These are phyloP conservation scores for Torymus aiolomorphi DNA, from an alignment of 2,888 invertebrate genomes.

Conservation along the genomic window DNA sequence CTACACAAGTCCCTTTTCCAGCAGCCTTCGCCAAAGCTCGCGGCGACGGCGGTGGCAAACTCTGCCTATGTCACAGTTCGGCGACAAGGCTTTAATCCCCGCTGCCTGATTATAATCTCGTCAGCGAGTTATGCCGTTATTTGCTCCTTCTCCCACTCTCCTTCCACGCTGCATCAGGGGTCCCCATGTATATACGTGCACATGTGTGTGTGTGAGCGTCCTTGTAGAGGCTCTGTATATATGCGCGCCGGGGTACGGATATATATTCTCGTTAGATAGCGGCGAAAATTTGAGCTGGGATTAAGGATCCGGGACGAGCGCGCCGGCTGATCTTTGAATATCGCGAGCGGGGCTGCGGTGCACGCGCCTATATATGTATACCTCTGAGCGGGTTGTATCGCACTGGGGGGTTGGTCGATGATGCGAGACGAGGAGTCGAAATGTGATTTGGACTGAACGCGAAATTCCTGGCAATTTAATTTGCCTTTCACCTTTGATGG, in stretches of 20 bases:
- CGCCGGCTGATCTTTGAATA: background rate
- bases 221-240: too few relatives aligned
- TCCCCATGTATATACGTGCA: background rate
- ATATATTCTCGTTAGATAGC: background rate
- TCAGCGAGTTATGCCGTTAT: conserved; percentile 73
- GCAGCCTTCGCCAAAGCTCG: background rate
- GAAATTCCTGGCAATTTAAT: too few relatives aligned
- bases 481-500: too few relatives aligned
- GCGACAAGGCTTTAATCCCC: conserved; percentile 69
- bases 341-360: too few relatives aligned
- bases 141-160: conserved; percentile 52
- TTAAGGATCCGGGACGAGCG: background rate
- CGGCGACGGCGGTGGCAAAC: conserved; percentile 48
- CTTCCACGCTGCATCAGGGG: conserved; percentile 22
- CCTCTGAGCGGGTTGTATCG: background rate
- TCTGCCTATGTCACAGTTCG: conserved; percentile 60
- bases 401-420: background rate
- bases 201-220: background rate
- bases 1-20: background rate
- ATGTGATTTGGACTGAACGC: too few relatives aligned
- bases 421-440: too few relatives aligned
- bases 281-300: conserved; percentile 17
- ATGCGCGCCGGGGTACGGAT: too few relatives aligned
- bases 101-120: conserved; percentile 74
- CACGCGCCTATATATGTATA: too few relatives aligned